Conservation (phyloP, 1,140 invertebrate species). For the Euura saliciscinereae region DNA sequence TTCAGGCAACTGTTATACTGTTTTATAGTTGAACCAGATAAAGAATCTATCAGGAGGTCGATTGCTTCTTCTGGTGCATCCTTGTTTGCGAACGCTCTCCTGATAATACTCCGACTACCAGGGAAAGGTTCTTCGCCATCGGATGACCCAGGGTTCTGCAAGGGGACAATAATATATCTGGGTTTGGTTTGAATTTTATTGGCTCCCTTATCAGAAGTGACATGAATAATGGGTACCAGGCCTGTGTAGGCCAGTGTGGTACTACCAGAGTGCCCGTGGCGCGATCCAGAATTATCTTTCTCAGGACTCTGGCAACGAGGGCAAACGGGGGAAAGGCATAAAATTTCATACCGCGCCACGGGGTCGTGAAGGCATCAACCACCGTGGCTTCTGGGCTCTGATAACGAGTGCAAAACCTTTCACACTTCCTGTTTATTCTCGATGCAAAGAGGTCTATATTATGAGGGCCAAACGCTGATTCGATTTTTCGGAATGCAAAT, state of each 20-base stretch:
- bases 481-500: slow-evolving; percentile 16
- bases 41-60: slow-evolving; percentile 27
- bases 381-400: slow-evolving; percentile 24
- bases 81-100: slow-evolving; percentile 20
- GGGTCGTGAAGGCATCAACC: slow-evolving; percentile 28
- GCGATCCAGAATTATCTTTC: slow-evolving; percentile 16
- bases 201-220: no score
- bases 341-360: not conserved
- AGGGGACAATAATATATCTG: no score
- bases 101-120: slow-evolving; percentile 28
- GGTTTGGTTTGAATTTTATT: no score
- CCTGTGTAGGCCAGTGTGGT: slow-evolving; percentile 19
- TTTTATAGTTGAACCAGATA: slow-evolving; percentile 34
- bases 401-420: slow-evolving; percentile 27
- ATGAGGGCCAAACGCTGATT: slow-evolving; percentile 26
- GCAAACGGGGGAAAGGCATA: slow-evolving; percentile 13
- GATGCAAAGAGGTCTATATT: slow-evolving; percentile 30
- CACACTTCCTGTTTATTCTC: slow-evolving; percentile 28
- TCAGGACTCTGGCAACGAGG: slow-evolving; percentile 12
- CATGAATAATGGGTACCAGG: slow-evolving; percentile 18
- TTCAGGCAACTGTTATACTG: slow-evolving; percentile 35
- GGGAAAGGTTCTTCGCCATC: slow-evolving; percentile 17
- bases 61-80: slow-evolving; percentile 21
- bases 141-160: slow-evolving; percentile 23
- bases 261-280: slow-evolving; percentile 17